Evolutionary conservation across 2,113 vertebrate genomes (phyloP).

Genomic region (Lampris incognitus): DNA sequence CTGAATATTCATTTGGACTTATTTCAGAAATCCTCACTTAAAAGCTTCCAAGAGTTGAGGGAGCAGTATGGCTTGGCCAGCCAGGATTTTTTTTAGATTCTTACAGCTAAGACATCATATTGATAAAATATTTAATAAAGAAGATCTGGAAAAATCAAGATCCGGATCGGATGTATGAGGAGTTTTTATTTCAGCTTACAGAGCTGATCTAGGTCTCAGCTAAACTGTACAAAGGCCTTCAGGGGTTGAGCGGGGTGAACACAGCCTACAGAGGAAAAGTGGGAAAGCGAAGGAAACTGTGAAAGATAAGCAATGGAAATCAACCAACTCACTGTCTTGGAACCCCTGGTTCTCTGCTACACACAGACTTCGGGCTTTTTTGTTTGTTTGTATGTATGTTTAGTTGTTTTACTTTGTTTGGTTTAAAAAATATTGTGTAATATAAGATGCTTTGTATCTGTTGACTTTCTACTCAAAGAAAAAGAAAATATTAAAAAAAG

Average conservation of each 20-base stretch:
- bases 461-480: too few relatives aligned
- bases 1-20: neutral
- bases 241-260: neutral
- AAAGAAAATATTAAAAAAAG: too few relatives aligned
- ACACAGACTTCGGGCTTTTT: too few relatives aligned
- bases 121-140: too few relatives aligned
- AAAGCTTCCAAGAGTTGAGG: neutral
- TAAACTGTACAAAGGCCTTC: neutral
- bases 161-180: too few relatives aligned
- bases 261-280: neutral
- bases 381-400: too few relatives aligned
- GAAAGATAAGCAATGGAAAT: neutral
- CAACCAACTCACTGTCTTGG: neutral
- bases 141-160: too few relatives aligned
- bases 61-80: neutral
- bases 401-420: too few relatives aligned
- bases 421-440: too few relatives aligned
- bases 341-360: too few relatives aligned
- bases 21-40: neutral
- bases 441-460: too few relatives aligned
- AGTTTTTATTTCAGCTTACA: neutral
- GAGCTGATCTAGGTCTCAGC: neutral
- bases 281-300: neutral
- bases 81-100: neutral
- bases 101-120: neutral